Base-by-base conservation (phyloP, 1,140 invertebrate species). In the Antheraea pernyi region DNA sequence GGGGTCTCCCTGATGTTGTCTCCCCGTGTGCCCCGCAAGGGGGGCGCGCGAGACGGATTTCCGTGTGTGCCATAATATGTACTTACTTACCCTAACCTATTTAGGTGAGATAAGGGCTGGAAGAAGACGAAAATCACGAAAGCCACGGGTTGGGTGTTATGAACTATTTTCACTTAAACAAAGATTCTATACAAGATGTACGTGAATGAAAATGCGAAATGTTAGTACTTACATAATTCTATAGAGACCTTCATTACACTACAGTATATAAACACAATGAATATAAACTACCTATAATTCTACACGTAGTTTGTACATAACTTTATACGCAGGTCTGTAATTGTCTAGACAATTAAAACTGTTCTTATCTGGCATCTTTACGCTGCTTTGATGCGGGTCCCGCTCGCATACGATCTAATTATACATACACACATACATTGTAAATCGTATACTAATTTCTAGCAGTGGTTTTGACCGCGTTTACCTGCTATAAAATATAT, bases 321-420 rank as follows among this genome's bases (percentile, higher is more conserved):
- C 11, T 53, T 9, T 53, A 53, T 53, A 53, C 46, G 46, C 46
- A 53, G 46, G 46, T 16, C 6, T 53, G 46, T 53, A 53, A 53
- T 53, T 53, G 46, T 53, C 10, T 53, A 53, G 46, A 53, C 46
- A 53, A 53, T 53, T 53, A 53, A 53, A 53, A 53, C 46, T n/a
- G 46, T 53, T 53, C 11, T 53, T 53, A 53, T 53, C 46, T 53
- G 7, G 46, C 7, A 53, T 53, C 46, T 53, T 53, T 11, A 53
- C 46, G 46, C 46, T 53, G 16, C 46, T 53, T 53, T 53, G 46
- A 53, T 53, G 46, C 46, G 46, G 46, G 46, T 42, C 39, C 39
- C 11, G 9, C 46, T 16, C 10, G 46, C 46, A 53, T 53, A 53
- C 46, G 16, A 53, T 53, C 13, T 53, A 53, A 53, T 53, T 53